Evolutionary conservation across 2,113 vertebrate genomes (phyloP), one percentile per base, ranked within the genome.

Genomic region (Xiphias gladius): DNA sequence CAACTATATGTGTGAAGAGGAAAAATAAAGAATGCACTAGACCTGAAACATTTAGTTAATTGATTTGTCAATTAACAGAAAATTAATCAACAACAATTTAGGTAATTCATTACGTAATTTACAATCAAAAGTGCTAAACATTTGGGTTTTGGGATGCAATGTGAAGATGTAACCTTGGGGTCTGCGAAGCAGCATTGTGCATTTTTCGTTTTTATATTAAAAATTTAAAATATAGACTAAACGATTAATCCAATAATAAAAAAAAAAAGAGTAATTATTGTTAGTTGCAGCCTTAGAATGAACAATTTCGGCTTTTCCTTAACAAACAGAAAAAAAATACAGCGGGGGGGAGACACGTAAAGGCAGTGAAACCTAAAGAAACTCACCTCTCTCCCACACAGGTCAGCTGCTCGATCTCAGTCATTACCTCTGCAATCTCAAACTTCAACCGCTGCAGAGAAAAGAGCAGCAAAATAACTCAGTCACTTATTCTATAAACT

Each of bases 351-450:
- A 43, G 41, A 14, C 1, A 43, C 12, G 0, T 43, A 43, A 39
- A 43, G 41, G 41, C 13, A 20, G 46, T 50, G 30, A 20, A 16
- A 50, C 67, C 2, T 1, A 4, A 17, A n/a, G 11, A 59, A 46
- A 52, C 94, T 94, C 89, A 99, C 98, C 97, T 99, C 88, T 99
- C 98, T 50, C 98, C 98, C 28, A 96, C 97, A 22, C 97, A 98
- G 14, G 98, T 99, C 55, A 99, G 94, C 89, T 97, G 98, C 94
- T 99, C 97, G 0, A 99, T 99, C 93, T 99, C 98, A 0, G 97
- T 99, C 98, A 99, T 99, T 46, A 99, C 98, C 86, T 99, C 98
- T 0, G 98, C 96, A 22, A 99, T 99, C 92, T 99, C 98, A 85
- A 97, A 97, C 91, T 99, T 99, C 95, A 99, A 93, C 92, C 98